These are phyloP conservation scores for Augochlora pura DNA, from an alignment of 1,140 invertebrate genomes.

Conservation along the genomic window DNA sequence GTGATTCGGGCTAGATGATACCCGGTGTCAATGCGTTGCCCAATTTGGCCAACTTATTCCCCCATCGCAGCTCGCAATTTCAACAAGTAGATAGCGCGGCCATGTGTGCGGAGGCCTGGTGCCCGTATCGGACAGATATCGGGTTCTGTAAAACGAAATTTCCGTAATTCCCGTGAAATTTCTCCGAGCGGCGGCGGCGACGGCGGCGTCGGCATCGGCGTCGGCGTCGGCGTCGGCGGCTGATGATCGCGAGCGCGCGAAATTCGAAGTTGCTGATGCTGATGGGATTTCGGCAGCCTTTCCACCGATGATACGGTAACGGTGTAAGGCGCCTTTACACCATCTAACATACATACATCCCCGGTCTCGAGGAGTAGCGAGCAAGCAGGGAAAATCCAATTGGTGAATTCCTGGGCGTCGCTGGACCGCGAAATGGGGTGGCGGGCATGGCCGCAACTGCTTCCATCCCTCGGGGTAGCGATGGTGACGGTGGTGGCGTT, in stretches of 20 bases:
- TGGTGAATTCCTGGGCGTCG: constrained; percentile 78
- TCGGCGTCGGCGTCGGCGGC: neutral
- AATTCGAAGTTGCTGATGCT: constrained; percentile 64
- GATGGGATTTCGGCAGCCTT: constrained; percentile 61
- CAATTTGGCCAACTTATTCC: neutral
- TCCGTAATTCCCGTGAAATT: constrained; percentile 56
- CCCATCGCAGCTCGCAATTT: neutral
- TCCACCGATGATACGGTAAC: constrained; percentile 62
- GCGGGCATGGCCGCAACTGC: constrained; percentile 72
- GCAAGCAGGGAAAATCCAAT: constrained; percentile 78
- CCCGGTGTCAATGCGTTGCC: neutral
- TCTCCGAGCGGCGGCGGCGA: neutral
- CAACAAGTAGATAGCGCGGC: neutral
- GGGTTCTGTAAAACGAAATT: constrained; percentile 30
- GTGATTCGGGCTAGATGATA: neutral
- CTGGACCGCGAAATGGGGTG: constrained; percentile 78
- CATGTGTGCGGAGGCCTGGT: too few relatives aligned
- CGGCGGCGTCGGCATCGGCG: neutral
- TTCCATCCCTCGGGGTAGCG: constrained; percentile 68
- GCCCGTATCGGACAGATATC: constrained; percentile 15
- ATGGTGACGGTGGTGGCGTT: constrained; percentile 60
- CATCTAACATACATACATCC: constrained; percentile 73
- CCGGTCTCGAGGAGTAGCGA: constrained; percentile 59
- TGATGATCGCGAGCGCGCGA: constrained; percentile 48
- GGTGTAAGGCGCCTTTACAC: constrained; percentile 73